Conservation (phyloP, 2,113 vertebrate genomes). For the Xiphias gladius region DNA sequence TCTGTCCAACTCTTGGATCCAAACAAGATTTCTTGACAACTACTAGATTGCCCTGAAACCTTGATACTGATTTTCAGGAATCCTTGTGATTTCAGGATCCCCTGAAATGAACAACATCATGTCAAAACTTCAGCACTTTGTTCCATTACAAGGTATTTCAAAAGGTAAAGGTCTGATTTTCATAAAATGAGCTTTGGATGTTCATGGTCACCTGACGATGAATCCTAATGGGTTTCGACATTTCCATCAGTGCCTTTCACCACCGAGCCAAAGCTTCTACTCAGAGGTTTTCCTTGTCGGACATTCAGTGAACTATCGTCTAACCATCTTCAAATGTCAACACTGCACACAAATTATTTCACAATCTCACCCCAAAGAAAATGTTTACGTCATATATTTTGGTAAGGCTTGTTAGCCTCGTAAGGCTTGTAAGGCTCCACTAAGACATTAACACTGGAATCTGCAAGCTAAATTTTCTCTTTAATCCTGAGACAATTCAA, state of each 20-base stretch:
- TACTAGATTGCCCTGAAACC: not conserved
- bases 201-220: not conserved
- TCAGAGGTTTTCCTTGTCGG: not conserved
- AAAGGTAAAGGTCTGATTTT: not conserved
- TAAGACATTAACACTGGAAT: not conserved
- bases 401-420: not conserved
- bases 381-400: not conserved
- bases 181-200: not conserved
- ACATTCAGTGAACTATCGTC: not conserved
- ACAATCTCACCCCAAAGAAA: not conserved
- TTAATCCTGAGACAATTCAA: not conserved
- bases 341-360: not conserved
- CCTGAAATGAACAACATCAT: not conserved
- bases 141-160: not conserved
- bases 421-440: not conserved
- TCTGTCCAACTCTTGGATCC: not conserved
- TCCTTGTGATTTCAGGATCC: not conserved
- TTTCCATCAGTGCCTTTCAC: not conserved
- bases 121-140: not conserved
- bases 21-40: not conserved
- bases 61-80: not conserved
- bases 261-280: too few species aligned
- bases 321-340: not conserved
- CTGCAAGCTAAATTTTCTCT: not conserved
- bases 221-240: not conserved